Conservation (phyloP, 23 tunicate genomes). For the Pegea sp. region DNA sequence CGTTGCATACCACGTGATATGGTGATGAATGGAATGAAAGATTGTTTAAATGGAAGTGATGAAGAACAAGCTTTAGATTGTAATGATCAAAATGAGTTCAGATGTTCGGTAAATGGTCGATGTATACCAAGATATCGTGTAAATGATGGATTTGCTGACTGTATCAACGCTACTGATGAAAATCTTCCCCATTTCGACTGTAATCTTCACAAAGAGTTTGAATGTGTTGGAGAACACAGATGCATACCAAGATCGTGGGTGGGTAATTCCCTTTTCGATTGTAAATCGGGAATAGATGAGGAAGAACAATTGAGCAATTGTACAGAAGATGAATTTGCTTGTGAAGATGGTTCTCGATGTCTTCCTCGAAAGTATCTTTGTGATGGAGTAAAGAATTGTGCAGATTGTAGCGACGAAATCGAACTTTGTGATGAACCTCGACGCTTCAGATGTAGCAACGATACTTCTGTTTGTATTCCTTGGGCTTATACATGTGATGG, state of each 20-base stretch:
- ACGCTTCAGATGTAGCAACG: background rate
- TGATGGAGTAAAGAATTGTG: slow-evolving; percentile 1
- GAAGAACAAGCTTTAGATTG: no score
- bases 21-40: no score
- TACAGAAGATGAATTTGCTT: background rate
- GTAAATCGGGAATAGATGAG: background rate
- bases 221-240: background rate
- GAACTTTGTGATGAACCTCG: background rate
- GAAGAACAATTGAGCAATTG: background rate
- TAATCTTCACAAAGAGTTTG: background rate
- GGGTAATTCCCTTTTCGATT: background rate
- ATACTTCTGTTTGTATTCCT: background rate
- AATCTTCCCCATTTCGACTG: background rate
- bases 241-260: background rate
- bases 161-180: background rate
- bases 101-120: background rate
- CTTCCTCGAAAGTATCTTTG: background rate
- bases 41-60: no score
- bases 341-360: background rate
- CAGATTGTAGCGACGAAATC: background rate
- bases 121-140: background rate
- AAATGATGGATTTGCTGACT: background rate
- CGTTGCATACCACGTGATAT: no score
- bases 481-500: background rate
- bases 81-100: background rate